Conservation (phyloP, 2,113 vertebrate genomes). For the Phalacrocorax brasilianus region DNA sequence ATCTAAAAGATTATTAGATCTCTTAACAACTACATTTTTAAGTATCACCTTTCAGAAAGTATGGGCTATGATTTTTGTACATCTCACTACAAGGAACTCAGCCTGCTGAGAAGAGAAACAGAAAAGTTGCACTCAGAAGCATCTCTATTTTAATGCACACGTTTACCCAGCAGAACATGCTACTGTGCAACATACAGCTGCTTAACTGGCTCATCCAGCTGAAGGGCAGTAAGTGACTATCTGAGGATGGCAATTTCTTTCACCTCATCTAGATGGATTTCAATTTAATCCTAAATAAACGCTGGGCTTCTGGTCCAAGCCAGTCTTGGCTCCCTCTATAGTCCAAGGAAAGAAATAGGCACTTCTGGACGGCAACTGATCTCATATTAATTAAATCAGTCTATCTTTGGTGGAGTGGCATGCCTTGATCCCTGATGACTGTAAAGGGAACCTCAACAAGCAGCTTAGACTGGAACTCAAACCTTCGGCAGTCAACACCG, state of each 20-base stretch:
- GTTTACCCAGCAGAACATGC: not conserved
- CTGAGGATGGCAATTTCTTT: not conserved
- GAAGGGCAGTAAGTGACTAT: not conserved
- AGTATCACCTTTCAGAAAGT: not conserved
- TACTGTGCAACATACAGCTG: not conserved
- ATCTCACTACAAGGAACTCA: not conserved
- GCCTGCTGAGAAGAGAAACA: not conserved
- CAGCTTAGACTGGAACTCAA: not conserved
- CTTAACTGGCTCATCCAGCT: not conserved
- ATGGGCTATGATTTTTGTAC: not conserved
- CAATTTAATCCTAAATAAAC: not conserved
- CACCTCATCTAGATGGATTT: not conserved
- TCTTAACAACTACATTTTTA: not conserved
- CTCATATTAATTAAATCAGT: accelerated
- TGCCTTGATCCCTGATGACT: not conserved
- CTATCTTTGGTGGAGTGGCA: not conserved
- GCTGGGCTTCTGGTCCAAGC: not conserved
- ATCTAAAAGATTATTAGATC: not conserved
- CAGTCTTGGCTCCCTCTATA: conserved; percentile 20
- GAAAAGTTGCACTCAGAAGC: not conserved
- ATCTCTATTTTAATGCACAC: not conserved
- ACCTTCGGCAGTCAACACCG: not conserved
- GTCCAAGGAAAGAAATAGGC: not conserved
- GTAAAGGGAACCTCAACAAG: not conserved
- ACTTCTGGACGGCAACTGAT: not conserved